Percentiles rank a stretch among this genome's conserved stretches.
phyloP scores from a whole-genome alignment of 1,140 invertebrate genomes.

The Brachionus angularis region DNA sequence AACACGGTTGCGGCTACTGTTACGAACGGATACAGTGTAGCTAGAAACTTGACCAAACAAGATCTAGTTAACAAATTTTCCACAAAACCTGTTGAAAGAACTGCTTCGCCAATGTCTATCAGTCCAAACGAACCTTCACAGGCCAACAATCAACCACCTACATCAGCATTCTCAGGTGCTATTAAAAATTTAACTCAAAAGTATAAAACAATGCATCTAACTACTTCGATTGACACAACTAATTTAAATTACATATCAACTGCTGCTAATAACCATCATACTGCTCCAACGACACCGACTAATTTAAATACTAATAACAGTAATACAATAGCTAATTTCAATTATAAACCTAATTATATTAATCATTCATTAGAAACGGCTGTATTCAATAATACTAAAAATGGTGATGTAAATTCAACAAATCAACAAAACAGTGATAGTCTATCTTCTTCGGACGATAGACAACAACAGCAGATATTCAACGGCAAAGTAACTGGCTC shows the following conservation, averaged over 20 bases:
- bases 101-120: slow-evolving; percentile 1
- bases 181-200: slow-evolving; percentile 43
- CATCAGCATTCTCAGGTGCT: slow-evolving; percentile 13
- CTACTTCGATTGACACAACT: slow-evolving; percentile 24
- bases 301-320: slow-evolving; percentile 12
- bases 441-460: no score
- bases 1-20: not conserved
- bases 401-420: no score
- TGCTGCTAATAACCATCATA: not conserved
- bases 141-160: not conserved
- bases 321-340: not conserved
- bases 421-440: slow-evolving; percentile 28
- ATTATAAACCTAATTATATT: slow-evolving; percentile 8
- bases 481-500: not conserved
- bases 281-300: not conserved
- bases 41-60: slow-evolving; percentile 13
- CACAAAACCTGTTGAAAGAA: not conserved
- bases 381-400: not conserved
- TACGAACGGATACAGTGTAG: not conserved
- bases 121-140: no score
- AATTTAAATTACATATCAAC: not conserved
- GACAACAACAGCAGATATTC: not conserved
- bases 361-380: slow-evolving; percentile 12
- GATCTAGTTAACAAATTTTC: not conserved
- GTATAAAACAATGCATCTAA: slow-evolving; percentile 36